phyloP scores from a whole-genome alignment of 2,888 invertebrate species.

The Lithosia quadra region DNA sequence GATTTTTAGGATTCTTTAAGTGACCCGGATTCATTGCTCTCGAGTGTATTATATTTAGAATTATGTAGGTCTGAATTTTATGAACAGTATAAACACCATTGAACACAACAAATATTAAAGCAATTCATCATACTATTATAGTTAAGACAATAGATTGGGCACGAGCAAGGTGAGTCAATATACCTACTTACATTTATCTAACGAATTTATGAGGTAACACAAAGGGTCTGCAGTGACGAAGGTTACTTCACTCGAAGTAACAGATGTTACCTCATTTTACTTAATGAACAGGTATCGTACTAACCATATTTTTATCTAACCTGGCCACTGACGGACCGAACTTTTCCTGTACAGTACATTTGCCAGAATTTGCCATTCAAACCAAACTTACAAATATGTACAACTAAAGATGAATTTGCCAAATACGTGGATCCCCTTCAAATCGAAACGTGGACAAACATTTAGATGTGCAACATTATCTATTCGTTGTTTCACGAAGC shows the following conservation, averaged over 20 bases:
- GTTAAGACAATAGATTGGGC: conserved; percentile 1
- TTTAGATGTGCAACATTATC: no score
- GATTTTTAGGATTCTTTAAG: no score
- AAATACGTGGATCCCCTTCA: no score
- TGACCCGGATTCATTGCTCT: no score
- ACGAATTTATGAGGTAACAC: conserved; percentile 2
- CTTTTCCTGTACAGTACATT: no score
- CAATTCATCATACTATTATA: not conserved
- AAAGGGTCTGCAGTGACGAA: not conserved
- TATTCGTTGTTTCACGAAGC: no score
- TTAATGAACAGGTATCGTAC: not conserved
- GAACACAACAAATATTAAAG: not conserved
- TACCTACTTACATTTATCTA: not conserved
- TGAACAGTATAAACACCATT: not conserved
- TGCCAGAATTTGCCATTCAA: no score
- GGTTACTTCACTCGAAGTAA: not conserved
- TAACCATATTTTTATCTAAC: not conserved
- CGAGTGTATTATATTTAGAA: no score
- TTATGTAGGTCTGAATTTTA: not conserved
- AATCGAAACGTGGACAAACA: no score
- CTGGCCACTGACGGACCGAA: no score
- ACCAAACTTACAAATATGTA: no score
- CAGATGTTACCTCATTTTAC: not conserved
- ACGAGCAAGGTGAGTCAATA: not conserved
- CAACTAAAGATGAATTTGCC: no score